phyloP scores from a whole-genome alignment of 2,797 vertebrate genomes.

The Geotrypetes seraphini region DNA sequence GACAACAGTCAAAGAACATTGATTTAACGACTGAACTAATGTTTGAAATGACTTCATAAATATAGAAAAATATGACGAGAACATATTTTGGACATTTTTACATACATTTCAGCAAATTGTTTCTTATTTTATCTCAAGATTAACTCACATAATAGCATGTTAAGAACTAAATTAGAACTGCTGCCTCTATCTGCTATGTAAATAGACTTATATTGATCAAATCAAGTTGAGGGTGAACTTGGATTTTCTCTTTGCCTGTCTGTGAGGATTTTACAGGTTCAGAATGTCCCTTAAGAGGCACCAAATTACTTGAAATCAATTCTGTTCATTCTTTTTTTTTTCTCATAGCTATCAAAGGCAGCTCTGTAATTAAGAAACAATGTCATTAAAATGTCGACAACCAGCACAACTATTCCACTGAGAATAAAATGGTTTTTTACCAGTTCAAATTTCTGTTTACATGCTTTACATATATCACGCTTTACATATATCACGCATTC shows the following conservation, averaged over 20 bases:
- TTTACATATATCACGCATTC: no score
- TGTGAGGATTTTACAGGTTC: conserved; percentile 53
- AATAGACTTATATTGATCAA: conserved; percentile 70
- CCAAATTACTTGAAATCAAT: conserved; percentile 67
- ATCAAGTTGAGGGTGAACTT: conserved; percentile 52
- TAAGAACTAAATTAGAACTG: conserved; percentile 57
- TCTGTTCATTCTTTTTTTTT: conserved; percentile 68
- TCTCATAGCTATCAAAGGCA: conserved; percentile 66
- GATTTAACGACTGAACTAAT: no score
- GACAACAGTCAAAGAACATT: no score
- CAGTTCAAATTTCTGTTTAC: conserved; percentile 29
- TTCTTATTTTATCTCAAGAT: conserved; percentile 25
- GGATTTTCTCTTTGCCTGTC: conserved; percentile 54
- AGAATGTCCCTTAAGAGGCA: conserved; percentile 57
- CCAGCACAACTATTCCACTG: conserved; percentile 33
- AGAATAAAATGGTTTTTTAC: conserved; percentile 13
- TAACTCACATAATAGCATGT: conserved; percentile 45
- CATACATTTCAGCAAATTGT: conserved; percentile 20
- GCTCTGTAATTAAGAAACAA: conserved; percentile 64
- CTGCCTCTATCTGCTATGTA: conserved; percentile 53
- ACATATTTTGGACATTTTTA: conserved; percentile 8
- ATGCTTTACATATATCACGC: no score
- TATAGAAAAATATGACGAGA: conserved; percentile 20
- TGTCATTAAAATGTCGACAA: conserved; percentile 54
- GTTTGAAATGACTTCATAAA: no score